Evolutionary conservation across 1,140 invertebrate species (phyloP).

Genomic region (Bombus superbus): DNA sequence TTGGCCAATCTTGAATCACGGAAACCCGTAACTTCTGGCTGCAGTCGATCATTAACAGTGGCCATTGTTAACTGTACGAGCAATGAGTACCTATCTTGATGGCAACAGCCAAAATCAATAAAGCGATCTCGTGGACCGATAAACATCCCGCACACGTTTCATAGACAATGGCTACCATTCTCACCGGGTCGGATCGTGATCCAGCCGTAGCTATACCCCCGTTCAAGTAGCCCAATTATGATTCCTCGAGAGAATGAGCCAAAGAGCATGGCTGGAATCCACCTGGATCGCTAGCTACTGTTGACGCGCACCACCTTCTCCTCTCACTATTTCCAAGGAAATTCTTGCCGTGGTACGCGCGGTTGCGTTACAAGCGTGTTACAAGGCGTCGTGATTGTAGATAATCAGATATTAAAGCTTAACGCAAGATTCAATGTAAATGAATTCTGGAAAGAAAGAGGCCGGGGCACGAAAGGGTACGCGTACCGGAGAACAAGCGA

Average conservation of each 20-base stretch:
- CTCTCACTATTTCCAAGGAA: not conserved
- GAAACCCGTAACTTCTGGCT: constrained; percentile 29
- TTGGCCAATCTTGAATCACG: constrained; percentile 25
- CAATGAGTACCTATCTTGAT: constrained; percentile 65
- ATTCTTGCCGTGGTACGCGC: not conserved
- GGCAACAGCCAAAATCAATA: constrained; percentile 76
- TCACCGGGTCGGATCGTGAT: constrained; percentile 35
- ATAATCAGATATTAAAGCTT: constrained; percentile 12
- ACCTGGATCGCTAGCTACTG: not conserved
- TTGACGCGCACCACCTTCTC: not conserved
- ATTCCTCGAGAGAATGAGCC: not conserved
- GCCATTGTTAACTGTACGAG: constrained; percentile 63
- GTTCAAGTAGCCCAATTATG: constrained; percentile 29
- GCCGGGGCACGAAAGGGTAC: not conserved
- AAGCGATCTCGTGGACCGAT: constrained; percentile 57
- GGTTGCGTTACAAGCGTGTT: not conserved
- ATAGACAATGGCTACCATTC: constrained; percentile 62
- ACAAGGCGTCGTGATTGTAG: constrained; percentile 5
- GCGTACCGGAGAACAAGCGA: not conserved
- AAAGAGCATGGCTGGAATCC: not conserved
- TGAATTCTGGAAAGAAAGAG: constrained; percentile 6
- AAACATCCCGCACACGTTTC: constrained; percentile 58
- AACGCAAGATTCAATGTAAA: constrained; percentile 18
- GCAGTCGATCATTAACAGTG: constrained; percentile 61
- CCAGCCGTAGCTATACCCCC: not conserved